These are phyloP conservation scores for Sycobia sp. DNA, from an alignment of 1,140 invertebrate genomes.

Conservation along the genomic window DNA sequence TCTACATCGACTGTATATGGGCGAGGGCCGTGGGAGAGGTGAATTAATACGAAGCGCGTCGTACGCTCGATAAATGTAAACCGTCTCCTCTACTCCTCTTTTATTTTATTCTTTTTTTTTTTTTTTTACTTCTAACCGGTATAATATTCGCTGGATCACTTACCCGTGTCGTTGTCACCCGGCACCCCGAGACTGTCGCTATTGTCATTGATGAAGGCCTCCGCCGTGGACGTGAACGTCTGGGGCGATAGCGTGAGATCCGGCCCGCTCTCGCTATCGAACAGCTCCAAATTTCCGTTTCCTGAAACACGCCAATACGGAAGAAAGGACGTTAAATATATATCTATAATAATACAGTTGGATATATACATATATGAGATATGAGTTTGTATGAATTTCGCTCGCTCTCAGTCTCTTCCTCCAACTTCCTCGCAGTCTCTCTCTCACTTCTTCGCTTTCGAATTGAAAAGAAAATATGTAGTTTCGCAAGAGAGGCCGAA, in stretches of 20 bases:
- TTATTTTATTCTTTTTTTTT: no score
- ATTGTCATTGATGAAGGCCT: constrained; percentile 74
- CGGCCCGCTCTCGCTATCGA: constrained; percentile 73
- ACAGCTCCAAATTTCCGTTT: constrained; percentile 70
- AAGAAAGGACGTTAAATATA: constrained; percentile 24
- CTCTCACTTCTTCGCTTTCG: no score
- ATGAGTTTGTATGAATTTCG: no score
- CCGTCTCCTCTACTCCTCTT: no score
- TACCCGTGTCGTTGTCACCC: constrained; percentile 64
- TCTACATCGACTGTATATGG: no score
- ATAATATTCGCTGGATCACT: no score
- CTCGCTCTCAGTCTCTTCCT: neutral
- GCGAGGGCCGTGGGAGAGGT: neutral
- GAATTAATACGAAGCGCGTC: constrained; percentile 13
- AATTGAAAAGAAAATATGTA: neutral
- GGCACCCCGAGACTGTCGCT: constrained; percentile 69
- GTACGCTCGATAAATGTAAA: constrained; percentile 2
- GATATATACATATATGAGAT: neutral
- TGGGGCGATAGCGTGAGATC: constrained; percentile 74
- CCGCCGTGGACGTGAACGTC: constrained; percentile 70
- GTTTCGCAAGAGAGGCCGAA: neutral
- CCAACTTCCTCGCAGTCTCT: no score
- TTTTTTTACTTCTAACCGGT: no score
- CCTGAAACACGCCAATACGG: constrained; percentile 52
- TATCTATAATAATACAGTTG: no score